These are phyloP conservation scores for Sorex fumeus DNA, from an alignment of 2,113 vertebrate species.

Conservation along the genomic window DNA sequence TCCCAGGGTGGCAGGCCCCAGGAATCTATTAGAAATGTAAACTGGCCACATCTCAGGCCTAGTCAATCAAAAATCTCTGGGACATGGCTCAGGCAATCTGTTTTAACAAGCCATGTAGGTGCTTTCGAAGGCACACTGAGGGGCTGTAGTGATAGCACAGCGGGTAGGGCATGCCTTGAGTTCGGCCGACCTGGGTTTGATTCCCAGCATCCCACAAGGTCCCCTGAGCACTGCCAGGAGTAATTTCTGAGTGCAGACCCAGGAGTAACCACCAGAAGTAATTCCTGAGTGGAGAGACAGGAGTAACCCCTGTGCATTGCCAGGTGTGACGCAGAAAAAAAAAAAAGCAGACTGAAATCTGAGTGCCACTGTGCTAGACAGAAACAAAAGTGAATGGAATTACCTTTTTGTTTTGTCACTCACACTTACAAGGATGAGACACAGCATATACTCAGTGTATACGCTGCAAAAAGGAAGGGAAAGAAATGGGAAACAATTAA, in stretches of 20 bases:
- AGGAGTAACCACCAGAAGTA: no score
- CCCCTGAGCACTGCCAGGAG: no score
- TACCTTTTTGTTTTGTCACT: no score
- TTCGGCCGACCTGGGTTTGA: no score
- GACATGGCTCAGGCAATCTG: not conserved
- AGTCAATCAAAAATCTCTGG: not conserved
- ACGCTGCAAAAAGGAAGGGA: not conserved
- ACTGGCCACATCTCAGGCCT: not conserved
- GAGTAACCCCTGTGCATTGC: no score
- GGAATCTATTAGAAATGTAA: not conserved
- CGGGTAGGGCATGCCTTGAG: no score
- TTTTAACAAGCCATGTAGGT: not conserved
- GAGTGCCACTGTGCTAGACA: not conserved
- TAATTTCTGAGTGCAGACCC: no score
- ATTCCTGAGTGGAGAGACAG: no score
- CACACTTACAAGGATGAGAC: not conserved
- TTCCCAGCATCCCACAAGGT: no score
- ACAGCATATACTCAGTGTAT: no score
- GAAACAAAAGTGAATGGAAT: constrained; percentile 32
- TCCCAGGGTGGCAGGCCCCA: not conserved
- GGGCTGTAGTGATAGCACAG: no score
- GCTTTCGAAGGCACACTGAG: constrained; percentile 22
- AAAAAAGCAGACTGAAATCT: constrained; percentile 11
- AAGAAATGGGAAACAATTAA: constrained; percentile 15
- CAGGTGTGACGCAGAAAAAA: no score